Base-by-base conservation (phyloP, 2,797 vertebrate genomes). In the Ctenochaetus hawaiiensis region DNA sequence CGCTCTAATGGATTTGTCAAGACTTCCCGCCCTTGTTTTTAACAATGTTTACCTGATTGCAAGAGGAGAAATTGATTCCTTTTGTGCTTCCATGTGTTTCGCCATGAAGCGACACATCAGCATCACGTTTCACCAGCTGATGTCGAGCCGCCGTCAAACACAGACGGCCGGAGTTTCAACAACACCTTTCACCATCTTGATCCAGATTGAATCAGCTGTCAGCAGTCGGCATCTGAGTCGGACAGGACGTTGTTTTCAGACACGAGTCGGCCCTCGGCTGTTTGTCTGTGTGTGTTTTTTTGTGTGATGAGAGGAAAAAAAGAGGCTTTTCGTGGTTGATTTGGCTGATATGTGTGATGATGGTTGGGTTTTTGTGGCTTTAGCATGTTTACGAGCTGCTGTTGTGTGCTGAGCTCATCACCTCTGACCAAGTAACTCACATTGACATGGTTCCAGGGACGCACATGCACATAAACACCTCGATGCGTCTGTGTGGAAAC, bases 111-210 rank as follows among this genome's bases (percentile, higher is more conserved):
- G 10, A 65, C 1, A 57, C 72, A 57, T 58, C 57, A 22, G 26
- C 26, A 30, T 74, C 53, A 67, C 48, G 3, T 84, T 79, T 80
- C 26, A 51, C 37, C 26, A 4, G 26, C 26, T 30, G 26, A 30
- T 30, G 26, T 30, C 87, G 80, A 58, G 34, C 53, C 47, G 26
- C 48, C 47, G 41, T 77, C 76, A 69, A 78, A 78, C 49, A 41
- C n/a, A 53, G 65, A 5, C 37, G 5, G 37, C 34, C 66, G 51
- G 13, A 41, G 39, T 85, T 83, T 82, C 73, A 75, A 54, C 20
- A 80, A 83, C 81, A 83, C 59, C 6, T 75, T 64, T 67, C 77
- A 53, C 47, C 80, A 84, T 87, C 82, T 79, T 78, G 62, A 54
- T 59, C 57, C 67, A 41, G 74, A 72, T 53, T 67, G 53, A 80